A percentile compares a stretch with the other conserved stretches of the same genome.
phyloP scores from a whole-genome alignment of 2,888 invertebrate species.

The Elysia crispata region DNA sequence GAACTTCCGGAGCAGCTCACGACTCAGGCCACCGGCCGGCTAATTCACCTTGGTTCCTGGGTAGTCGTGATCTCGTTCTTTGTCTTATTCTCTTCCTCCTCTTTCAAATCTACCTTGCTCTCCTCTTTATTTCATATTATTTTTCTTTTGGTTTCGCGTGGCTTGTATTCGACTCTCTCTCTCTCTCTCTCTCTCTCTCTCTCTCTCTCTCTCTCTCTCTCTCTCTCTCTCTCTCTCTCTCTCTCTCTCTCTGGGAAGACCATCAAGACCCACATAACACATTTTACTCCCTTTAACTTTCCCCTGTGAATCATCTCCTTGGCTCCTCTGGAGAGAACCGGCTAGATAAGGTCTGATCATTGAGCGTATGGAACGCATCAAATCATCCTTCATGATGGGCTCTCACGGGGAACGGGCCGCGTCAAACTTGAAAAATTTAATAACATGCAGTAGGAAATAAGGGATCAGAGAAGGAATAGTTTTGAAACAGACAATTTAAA shows the following conservation, averaged over 20 bases:
- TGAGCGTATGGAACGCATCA: neutral
- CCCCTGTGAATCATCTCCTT: neutral
- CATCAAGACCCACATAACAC: neutral
- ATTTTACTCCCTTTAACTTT: too few relatives aligned
- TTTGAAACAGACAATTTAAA: neutral
- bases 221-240: constrained; percentile 35
- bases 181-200: constrained; percentile 11
- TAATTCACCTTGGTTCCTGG: too few relatives aligned
- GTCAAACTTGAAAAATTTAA: neutral
- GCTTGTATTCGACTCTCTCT: constrained; percentile 1
- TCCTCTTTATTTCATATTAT: too few relatives aligned
- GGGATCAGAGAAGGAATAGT: constrained; percentile 2
- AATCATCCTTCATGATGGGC: neutral
- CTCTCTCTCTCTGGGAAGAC: neutral
- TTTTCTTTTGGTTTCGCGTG: neutral
- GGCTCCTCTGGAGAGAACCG: neutral
- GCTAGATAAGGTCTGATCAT: neutral
- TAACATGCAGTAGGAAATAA: neutral
- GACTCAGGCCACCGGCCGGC: too few relatives aligned
- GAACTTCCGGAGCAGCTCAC: too few relatives aligned
- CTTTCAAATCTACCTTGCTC: too few relatives aligned
- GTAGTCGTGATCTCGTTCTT: too few relatives aligned
- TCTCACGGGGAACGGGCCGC: constrained; percentile 5
- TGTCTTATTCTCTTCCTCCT: too few relatives aligned
- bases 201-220: constrained; percentile 20